Base-by-base conservation (phyloP, 2,888 invertebrate genomes). In the Heteropelma amictum region DNA sequence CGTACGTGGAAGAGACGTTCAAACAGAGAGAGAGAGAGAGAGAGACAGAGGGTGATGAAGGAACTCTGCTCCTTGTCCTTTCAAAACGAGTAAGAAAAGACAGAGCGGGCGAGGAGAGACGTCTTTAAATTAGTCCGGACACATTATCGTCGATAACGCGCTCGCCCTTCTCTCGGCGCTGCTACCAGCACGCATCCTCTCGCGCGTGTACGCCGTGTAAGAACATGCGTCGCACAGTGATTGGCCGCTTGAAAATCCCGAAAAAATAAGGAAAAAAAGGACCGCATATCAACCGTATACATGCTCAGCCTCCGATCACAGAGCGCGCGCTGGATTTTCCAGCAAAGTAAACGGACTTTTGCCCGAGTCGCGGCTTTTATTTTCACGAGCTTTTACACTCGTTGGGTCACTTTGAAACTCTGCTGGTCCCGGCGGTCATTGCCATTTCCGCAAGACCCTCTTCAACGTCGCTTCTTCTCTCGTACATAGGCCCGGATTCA, bases 111-210 rank as follows among this genome's bases (percentile, higher is more conserved):
- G 79, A 79, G 80, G 82, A 81, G 83, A 83, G 84, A 86, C 85
- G 87, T 86, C 85, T 85, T 86, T 87, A 86, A 88, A 88, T 88
- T 88, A 88, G 87, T 85, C 83, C 83, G 82, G 85, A 86, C 87
- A 86, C 85, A 85, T 86, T 88, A 87, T 87, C 86, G 83, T 81
- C 83, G 87, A 87, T 87, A 87, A 86, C 85, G 83, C 82, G 72
- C 60, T 28, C 56, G 17, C 51, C 42, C 72, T 54, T 67, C 68
- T 72, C 74, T 77, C 76, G 64, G 69, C 77, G 68, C 65, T 70
- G 65, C 51, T 1, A 8, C 30, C 30, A 8, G 6, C 30, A 30
- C 1, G 1, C 30, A 1, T 14, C 28, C 26, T 30, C 17, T 53
- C 51, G 12, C 51, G 30, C 35, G 10, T 12, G 23, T 60, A 38